Evolutionary conservation across 2,888 invertebrate species (phyloP), one percentile per base, ranked within the genome.

Genomic region (Aromia moschata): DNA sequence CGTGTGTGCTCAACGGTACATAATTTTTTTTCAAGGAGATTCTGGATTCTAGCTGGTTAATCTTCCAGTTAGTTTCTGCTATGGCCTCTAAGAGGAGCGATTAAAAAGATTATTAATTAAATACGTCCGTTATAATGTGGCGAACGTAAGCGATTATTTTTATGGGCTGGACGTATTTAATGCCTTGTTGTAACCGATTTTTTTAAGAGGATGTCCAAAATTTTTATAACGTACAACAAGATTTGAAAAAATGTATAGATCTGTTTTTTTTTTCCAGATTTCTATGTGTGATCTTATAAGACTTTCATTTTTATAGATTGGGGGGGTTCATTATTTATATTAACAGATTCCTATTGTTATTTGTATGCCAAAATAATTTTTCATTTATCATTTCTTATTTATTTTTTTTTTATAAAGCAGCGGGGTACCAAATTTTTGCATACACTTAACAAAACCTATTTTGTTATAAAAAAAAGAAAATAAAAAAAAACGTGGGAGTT

Each of bases 381-480:
- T 64, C 60, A 64, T 63, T 68, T 57, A 41, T 62, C 62, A 66
- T 68, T 10, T 66, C 60, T 64, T 62, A 60, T 61, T 62, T 64
- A 62, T 68, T 70, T n/a, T n/a, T n/a, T n/a, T 70, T 64, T 61
- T 57, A 60, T 66, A 60, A 66, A 65, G 58, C 57, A 56, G 41
- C 36, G 74, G n/a, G 75, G 75, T 75, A 76, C 74, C 75, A 73
- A 67, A 70, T 76, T 75, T 74, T 74, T 62, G 65, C 69, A 70
- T 67, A 68, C 65, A 62, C 62, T 43, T 64, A 65, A 71, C 69
- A 74, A 63, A 59, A 65, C 60, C 62, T 74, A 76, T 76, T 74
- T 76, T 76, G 74, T 75, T 75, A 73, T 70, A 73, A 70, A 73
- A 74, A 75, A 72, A 59, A 61, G 46, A 54, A 54, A 52, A 5